A percentile compares a stretch with the other conserved stretches of the same genome.
These are phyloP conservation scores for Scortum barcoo DNA, from an alignment of 2,113 vertebrate species.

Conservation along the genomic window DNA sequence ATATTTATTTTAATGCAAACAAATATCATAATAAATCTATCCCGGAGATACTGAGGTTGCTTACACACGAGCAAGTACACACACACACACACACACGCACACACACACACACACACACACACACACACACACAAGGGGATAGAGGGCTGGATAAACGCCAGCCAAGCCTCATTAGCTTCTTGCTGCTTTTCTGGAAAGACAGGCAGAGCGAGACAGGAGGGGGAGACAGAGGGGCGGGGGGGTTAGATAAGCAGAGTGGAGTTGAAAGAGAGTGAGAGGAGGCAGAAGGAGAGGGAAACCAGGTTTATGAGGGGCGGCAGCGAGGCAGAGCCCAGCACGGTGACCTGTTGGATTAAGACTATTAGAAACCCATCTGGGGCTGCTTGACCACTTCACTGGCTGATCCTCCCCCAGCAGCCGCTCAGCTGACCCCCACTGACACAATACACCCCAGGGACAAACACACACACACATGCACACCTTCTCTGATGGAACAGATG, in stretches of 20 bases:
- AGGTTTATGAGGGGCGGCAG: conserved; percentile 52
- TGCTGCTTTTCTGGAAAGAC: conserved; percentile 78
- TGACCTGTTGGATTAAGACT: conserved; percentile 84
- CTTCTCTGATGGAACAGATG: conserved; percentile 50
- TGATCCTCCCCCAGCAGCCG: conserved; percentile 78
- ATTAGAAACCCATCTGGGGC: conserved; percentile 84
- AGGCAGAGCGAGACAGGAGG: conserved; percentile 70
- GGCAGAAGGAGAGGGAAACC: conserved; percentile 69
- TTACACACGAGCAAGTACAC: conserved; percentile 17
- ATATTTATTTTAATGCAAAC: conserved; percentile 55
- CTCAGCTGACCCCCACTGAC: conserved; percentile 69
- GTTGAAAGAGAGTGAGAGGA: conserved; percentile 70
- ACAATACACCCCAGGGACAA: conserved; percentile 57
- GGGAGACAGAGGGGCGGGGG: conserved; percentile 44
- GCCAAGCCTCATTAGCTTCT: conserved; percentile 83
- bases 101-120: conserved; percentile 37
- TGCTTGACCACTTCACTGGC: conserved; percentile 79
- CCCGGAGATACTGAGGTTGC: conserved; percentile 27
- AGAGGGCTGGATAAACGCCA: conserved; percentile 81
- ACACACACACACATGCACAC: conserved; percentile 18
- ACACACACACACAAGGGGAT: conserved; percentile 54
- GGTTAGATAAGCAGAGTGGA: conserved; percentile 78
- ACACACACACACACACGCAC: conserved; percentile 23
- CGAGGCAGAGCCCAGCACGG: conserved; percentile 46
- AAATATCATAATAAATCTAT: conserved; percentile 54